These are phyloP conservation scores for Dugesia japonica DNA, from an alignment of 2,888 invertebrate species.

Conservation along the genomic window DNA sequence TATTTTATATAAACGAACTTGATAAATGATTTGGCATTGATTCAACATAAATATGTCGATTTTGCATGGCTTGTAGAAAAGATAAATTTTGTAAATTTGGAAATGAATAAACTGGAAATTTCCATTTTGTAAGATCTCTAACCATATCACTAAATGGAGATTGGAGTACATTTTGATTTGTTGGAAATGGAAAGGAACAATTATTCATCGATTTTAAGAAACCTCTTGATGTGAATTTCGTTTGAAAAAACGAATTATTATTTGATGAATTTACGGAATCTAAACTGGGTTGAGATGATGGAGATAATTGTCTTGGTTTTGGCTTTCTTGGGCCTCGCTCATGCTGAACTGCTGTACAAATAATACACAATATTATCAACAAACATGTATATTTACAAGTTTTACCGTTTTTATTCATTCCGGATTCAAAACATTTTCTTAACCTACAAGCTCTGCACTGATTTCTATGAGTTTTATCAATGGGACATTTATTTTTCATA, in stretches of 20 bases:
- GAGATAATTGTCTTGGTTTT: constrained; percentile 54
- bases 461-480: constrained; percentile 86
- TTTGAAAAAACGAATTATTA: background rate
- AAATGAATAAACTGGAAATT: background rate
- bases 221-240: background rate
- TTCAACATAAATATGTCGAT: background rate
- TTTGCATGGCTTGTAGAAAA: background rate
- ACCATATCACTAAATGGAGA: background rate
- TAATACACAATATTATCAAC: too few species aligned
- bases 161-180: background rate
- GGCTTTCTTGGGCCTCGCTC: constrained; percentile 85
- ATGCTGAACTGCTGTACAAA: constrained; percentile 72
- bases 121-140: background rate
- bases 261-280: background rate
- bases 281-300: constrained; percentile 34
- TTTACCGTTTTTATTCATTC: constrained; percentile 87
- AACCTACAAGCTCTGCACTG: constrained; percentile 86
- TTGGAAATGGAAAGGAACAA: background rate
- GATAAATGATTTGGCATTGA: too few species aligned
- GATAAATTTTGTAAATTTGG: background rate
- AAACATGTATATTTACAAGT: too few species aligned
- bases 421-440: constrained; percentile 70
- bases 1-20: too few species aligned
- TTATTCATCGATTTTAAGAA: background rate
- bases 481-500: constrained; percentile 66